Evolutionary conservation across 2,113 vertebrate species (phyloP).

Genomic region (Pelecanoides urinatrix): DNA sequence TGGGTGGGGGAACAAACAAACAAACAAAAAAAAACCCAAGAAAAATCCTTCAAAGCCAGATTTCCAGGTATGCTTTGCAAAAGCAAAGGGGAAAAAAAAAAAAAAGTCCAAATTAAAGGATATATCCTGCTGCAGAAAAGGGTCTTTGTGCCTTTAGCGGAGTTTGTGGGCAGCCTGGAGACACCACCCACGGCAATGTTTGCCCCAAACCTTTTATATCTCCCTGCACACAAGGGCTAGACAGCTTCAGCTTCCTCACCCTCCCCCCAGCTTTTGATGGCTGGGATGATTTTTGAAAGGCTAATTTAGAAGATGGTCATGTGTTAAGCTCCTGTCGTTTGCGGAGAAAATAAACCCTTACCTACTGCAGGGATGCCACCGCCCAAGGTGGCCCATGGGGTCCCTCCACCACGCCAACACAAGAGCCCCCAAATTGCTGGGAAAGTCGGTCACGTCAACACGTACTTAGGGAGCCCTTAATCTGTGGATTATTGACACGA

Average conservation of each 20-base stretch:
- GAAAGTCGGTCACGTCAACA: background rate
- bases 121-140: background rate
- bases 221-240: background rate
- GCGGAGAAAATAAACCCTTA: background rate
- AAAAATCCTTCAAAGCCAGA: background rate
- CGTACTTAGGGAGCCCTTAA: slow-evolving; percentile 31
- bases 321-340: background rate
- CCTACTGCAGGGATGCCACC: background rate
- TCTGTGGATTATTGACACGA: slow-evolving; percentile 57
- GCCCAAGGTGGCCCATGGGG: background rate
- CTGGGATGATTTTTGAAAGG: background rate
- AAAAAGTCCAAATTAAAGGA: background rate
- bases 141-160: background rate
- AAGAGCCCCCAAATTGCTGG: background rate
- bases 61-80: background rate
- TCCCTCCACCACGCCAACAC: background rate
- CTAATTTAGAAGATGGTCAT: background rate
- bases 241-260: background rate
- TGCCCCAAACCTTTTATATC: background rate
- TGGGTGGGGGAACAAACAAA: background rate
- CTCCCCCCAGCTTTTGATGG: background rate
- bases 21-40: background rate
- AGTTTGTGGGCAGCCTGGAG: background rate
- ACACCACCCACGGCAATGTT: background rate
- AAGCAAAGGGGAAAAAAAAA: background rate